A percentile compares a stretch with the other conserved stretches of the same genome.
Conservation (phyloP, 2,113 vertebrate species). For the Poecilia latipinna region DNA sequence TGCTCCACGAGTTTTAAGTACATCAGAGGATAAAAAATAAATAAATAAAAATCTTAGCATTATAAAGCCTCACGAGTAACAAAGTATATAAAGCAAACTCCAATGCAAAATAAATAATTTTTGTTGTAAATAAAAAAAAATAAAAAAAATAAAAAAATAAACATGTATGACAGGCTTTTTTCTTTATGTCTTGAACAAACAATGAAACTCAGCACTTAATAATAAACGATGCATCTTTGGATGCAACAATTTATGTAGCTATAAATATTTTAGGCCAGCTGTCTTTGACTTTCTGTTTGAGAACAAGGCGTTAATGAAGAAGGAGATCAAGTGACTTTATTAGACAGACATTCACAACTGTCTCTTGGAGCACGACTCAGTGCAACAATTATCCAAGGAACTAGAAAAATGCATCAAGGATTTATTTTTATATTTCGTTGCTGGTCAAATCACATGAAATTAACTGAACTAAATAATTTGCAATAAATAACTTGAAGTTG, state of each 20-base stretch:
- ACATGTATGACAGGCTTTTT: neutral
- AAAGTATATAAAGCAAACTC: neutral
- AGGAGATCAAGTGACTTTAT: constrained; percentile 12
- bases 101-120: constrained; percentile 2
- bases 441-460: neutral
- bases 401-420: no score
- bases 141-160: neutral
- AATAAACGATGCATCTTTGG: neutral
- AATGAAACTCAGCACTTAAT: constrained; percentile 15
- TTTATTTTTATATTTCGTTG: neutral
- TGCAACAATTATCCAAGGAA: no score
- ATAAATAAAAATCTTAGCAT: neutral
- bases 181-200: constrained; percentile 10
- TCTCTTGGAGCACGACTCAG: no score
- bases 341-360: neutral
- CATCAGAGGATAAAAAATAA: neutral
- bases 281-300: constrained; percentile 24
- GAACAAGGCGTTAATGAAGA: constrained; percentile 6
- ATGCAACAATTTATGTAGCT: constrained; percentile 30
- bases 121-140: neutral
- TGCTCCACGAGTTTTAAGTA: constrained; percentile 11
- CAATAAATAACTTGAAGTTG: constrained; percentile 49
- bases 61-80: constrained; percentile 1
- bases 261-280: constrained; percentile 55
- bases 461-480: constrained; percentile 26